Percentiles rank a stretch among this genome's conserved stretches.
Evolutionary conservation across 1,140 invertebrate genomes (phyloP).

Genomic region (Heliconius himera): DNA sequence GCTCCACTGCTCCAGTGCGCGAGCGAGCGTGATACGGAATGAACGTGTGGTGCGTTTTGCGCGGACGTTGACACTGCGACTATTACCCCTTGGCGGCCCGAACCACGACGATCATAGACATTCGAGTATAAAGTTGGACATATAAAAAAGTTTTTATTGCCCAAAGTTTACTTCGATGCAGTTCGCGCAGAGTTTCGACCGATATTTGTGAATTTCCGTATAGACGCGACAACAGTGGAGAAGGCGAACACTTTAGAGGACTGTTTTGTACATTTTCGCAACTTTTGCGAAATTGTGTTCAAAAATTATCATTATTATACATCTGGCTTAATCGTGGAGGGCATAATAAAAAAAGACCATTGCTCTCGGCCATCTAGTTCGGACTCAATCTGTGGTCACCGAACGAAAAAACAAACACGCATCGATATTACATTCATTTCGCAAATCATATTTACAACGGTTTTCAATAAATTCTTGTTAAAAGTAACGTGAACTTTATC

Average conservation of each 20-base stretch:
- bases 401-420: slow-evolving; percentile 75
- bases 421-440: slow-evolving; percentile 66
- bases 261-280: slow-evolving; percentile 81
- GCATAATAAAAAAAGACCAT: slow-evolving; percentile 61
- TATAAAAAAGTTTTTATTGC: slow-evolving; percentile 67
- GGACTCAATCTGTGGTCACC: slow-evolving; percentile 72
- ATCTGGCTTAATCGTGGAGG: slow-evolving; percentile 66
- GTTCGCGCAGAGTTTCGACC: slow-evolving; percentile 78
- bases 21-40: slow-evolving; percentile 81
- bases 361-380: slow-evolving; percentile 75
- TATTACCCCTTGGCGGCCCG: slow-evolving; percentile 72
- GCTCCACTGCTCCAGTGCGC: slow-evolving; percentile 59
- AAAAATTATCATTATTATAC: slow-evolving; percentile 55
- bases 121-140: slow-evolving; percentile 75
- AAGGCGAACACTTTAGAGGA: slow-evolving; percentile 75
- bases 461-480: slow-evolving; percentile 69
- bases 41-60: slow-evolving; percentile 80
- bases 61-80: slow-evolving; percentile 78
- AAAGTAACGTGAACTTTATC: slow-evolving; percentile 66
- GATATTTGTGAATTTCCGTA: slow-evolving; percentile 78
- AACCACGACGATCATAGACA: slow-evolving; percentile 61
- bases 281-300: slow-evolving; percentile 79
- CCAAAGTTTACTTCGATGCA: slow-evolving; percentile 62
- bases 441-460: slow-evolving; percentile 57
- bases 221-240: slow-evolving; percentile 78